Conservation (phyloP, 2,797 vertebrate species). For the Myotis myotis region DNA sequence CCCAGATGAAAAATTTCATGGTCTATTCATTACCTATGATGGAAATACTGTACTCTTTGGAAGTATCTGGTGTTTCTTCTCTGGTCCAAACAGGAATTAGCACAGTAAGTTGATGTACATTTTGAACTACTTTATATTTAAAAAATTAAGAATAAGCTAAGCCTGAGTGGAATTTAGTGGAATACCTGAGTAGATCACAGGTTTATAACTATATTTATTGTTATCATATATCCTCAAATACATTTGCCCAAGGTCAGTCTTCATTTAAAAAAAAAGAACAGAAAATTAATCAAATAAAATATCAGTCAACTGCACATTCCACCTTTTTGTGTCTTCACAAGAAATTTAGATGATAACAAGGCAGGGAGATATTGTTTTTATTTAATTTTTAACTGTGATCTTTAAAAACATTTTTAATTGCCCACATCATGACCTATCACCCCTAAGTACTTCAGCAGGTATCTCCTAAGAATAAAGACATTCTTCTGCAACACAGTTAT, state of each 20-base stretch:
- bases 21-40: slow-evolving; percentile 92
- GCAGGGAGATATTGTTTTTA: background rate
- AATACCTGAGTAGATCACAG: background rate
- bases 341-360: background rate
- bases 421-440: background rate
- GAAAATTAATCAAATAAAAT: background rate
- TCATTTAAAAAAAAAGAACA: background rate
- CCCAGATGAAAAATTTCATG: slow-evolving; percentile 89
- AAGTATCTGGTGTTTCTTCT: slow-evolving; percentile 90
- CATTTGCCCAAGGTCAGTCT: background rate
- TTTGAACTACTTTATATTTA: slow-evolving; percentile 29
- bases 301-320: background rate
- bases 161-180: background rate
- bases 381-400: background rate
- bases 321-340: background rate
- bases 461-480: background rate
- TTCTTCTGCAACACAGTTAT: background rate
- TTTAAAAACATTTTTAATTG: background rate
- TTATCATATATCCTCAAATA: background rate
- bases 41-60: slow-evolving; percentile 91
- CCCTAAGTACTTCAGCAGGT: background rate
- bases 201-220: background rate
- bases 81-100: slow-evolving; percentile 91
- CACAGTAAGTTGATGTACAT: slow-evolving; percentile 83
- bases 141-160: background rate